Conservation (phyloP, 2,113 vertebrate species). For the Elaphurus davidianus region DNA sequence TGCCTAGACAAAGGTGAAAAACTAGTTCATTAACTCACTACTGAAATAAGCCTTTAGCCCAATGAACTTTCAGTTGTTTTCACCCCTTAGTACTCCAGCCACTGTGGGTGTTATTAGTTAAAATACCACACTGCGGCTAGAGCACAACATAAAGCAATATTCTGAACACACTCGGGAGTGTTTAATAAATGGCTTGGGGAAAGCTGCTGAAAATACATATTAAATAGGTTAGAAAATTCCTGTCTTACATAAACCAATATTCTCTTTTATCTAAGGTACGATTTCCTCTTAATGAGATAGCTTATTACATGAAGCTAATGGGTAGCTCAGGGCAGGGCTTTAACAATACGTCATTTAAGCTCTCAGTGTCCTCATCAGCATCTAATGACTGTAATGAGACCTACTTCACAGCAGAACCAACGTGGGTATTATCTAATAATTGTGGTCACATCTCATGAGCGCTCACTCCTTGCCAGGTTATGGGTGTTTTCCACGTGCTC, state of each 20-base stretch:
- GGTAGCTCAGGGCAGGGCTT: background rate
- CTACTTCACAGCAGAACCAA: background rate
- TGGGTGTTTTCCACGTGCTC: background rate
- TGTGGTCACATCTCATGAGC: background rate
- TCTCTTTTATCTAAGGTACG: background rate
- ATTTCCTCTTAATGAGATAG: slow-evolving; percentile 16
- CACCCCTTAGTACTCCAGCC: background rate
- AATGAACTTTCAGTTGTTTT: slow-evolving; percentile 52
- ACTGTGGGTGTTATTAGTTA: background rate
- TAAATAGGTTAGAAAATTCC: slow-evolving; percentile 22
- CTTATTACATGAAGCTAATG: background rate
- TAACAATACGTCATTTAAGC: background rate
- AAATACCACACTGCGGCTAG: background rate
- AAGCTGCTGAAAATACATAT: slow-evolving; percentile 9
- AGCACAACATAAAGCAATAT: slow-evolving; percentile 15
- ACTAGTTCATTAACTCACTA: slow-evolving; percentile 50
- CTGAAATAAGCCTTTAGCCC: slow-evolving; percentile 37
- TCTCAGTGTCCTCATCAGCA: background rate
- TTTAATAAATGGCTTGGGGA: slow-evolving; percentile 34
- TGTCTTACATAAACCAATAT: background rate
- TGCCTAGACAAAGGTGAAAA: slow-evolving; percentile 42
- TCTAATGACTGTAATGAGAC: background rate
- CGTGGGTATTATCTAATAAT: background rate
- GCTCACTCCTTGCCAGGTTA: background rate
- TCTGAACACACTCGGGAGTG: slow-evolving; percentile 30